These are phyloP conservation scores for Bombus superbus DNA, from an alignment of 1,140 invertebrate genomes.

Conservation along the genomic window DNA sequence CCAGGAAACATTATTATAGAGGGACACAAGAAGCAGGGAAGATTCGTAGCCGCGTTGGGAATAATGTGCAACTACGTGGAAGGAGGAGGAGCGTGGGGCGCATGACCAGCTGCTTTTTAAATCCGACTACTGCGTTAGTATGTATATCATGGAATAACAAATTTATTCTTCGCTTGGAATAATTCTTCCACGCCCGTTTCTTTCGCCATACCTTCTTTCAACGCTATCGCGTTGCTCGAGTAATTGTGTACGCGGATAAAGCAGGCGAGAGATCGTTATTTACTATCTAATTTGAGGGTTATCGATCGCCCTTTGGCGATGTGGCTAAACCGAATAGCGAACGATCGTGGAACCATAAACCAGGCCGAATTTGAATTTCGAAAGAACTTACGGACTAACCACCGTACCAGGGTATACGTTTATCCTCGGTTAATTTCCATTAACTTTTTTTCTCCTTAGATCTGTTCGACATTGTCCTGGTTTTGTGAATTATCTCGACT, in stretches of 20 bases:
- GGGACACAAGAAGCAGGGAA: not conserved
- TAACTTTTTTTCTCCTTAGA: not conserved
- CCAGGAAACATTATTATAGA: constrained; percentile 15
- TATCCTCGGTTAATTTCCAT: not conserved
- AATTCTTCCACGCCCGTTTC: not conserved
- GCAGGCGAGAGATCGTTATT: not conserved
- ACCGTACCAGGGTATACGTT: not conserved
- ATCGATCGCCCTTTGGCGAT: not conserved
- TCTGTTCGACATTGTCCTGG: rapidly evolving
- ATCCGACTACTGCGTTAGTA: not conserved
- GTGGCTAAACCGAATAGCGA: not conserved
- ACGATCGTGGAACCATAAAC: not conserved
- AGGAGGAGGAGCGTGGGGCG: constrained; percentile 29
- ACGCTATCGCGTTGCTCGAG: not conserved
- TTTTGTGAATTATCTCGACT: not conserved
- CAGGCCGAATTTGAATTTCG: too few relatives aligned
- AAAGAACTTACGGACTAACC: too few relatives aligned
- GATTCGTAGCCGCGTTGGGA: not conserved
- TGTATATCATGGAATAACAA: constrained; percentile 15
- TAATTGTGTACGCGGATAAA: not conserved
- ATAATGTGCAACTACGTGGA: constrained; percentile 42
- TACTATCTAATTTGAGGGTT: not conserved
- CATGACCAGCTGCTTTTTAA: constrained; percentile 53
- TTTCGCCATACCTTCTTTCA: not conserved
- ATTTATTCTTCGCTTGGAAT: not conserved